phyloP scores from a whole-genome alignment of 2,113 vertebrate genomes.

The Ancistrus triradiatus region DNA sequence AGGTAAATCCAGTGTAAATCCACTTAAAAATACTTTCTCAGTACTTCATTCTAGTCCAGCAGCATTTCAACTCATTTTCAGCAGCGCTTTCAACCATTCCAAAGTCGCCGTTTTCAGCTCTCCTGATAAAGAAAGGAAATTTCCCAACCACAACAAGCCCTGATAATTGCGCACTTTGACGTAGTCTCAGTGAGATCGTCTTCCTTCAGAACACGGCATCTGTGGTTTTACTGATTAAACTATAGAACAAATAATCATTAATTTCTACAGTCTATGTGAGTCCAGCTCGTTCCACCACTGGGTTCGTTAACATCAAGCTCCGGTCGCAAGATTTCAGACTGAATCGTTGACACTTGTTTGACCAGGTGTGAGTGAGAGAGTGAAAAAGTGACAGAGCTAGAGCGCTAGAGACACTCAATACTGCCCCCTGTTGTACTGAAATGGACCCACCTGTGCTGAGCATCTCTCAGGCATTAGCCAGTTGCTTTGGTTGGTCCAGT shows the following conservation, averaged over 20 bases:
- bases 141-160: too few relatives aligned
- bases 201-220: too few relatives aligned
- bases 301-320: neutral
- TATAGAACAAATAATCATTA: neutral
- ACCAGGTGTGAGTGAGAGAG: neutral
- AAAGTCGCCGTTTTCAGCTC: too few relatives aligned
- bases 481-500: too few relatives aligned
- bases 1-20: neutral
- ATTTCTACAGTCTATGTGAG: neutral
- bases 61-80: too few relatives aligned
- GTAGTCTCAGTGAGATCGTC: too few relatives aligned
- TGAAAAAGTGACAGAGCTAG: too few relatives aligned
- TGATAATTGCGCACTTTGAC: neutral
- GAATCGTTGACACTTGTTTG: neutral
- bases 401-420: neutral
- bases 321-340: neutral
- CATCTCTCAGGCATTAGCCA: too few relatives aligned
- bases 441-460: too few relatives aligned
- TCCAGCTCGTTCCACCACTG: neutral
- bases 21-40: too few relatives aligned
- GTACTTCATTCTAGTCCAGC: neutral
- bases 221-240: too few relatives aligned
- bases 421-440: conserved; percentile 27
- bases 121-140: neutral
- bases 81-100: too few relatives aligned